Conservation (phyloP, 37 sponge, comb jelly and placozoan species). For the Sycon ciliatum region DNA sequence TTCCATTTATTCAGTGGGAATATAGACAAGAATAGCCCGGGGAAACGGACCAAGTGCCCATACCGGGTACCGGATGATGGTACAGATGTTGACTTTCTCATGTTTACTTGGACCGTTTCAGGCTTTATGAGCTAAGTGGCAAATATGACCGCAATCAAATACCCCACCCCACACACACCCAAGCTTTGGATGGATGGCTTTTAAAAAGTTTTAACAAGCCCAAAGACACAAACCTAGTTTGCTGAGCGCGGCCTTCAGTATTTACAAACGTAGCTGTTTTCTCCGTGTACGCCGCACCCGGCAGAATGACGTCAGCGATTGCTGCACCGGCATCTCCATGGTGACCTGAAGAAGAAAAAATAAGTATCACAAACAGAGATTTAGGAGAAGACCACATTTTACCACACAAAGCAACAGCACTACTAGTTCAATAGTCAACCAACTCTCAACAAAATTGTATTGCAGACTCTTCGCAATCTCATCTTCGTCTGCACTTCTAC, state of each 20-base stretch:
- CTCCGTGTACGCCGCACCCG: constrained; percentile 96
- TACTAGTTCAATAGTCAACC: no score
- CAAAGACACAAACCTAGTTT: constrained; percentile 49
- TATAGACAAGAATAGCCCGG: no score
- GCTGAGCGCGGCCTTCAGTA: constrained; percentile 93
- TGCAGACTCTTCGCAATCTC: neutral
- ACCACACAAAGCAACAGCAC: no score
- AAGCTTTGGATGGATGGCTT: neutral
- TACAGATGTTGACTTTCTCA: no score
- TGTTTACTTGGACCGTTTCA: no score
- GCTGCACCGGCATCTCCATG: constrained; percentile 85
- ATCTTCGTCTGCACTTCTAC: no score
- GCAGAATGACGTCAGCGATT: constrained; percentile 84
- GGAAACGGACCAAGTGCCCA: no score
- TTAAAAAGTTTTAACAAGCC: no score
- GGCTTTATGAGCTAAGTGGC: neutral
- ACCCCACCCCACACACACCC: constrained; percentile 2
- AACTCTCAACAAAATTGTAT: neutral
- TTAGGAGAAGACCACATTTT: no score
- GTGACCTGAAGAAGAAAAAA: constrained; percentile 51
- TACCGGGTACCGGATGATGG: no score
- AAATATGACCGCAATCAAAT: neutral
- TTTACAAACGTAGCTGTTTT: constrained; percentile 90
- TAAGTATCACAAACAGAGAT: no score
- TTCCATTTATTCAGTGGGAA: no score